These are phyloP conservation scores for Glossophaga mutica DNA, from an alignment of 2,797 vertebrate species.

Conservation along the genomic window DNA sequence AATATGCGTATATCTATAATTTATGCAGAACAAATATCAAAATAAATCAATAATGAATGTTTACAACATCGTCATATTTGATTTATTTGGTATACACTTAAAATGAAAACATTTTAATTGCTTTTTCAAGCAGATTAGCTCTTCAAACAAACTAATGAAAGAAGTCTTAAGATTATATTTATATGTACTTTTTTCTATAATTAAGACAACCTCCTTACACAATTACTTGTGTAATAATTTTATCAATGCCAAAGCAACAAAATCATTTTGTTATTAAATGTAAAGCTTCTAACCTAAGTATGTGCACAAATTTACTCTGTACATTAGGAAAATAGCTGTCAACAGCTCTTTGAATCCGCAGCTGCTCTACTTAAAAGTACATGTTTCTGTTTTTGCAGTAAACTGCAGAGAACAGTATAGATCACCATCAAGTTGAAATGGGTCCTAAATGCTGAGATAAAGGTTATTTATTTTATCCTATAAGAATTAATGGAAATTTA, in stretches of 20 bases:
- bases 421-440: background rate
- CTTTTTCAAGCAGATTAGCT: conserved; percentile 72
- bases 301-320: background rate
- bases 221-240: background rate
- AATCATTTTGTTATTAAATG: background rate
- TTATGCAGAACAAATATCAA: conserved; percentile 72
- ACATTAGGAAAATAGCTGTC: background rate
- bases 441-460: background rate
- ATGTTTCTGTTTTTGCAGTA: background rate
- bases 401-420: background rate
- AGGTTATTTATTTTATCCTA: background rate
- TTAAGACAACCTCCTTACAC: background rate
- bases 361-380: background rate
- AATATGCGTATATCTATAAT: conserved; percentile 59
- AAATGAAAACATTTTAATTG: conserved; percentile 75
- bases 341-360: background rate
- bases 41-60: conserved; percentile 73
- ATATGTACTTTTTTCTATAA: conserved; percentile 24
- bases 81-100: conserved; percentile 75
- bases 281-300: background rate
- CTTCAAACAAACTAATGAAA: conserved; percentile 64
- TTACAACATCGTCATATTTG: conserved; percentile 67
- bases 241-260: background rate
- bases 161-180: conserved; percentile 54
- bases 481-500: background rate